These are phyloP conservation scores for Lochmaea crataegi DNA, from an alignment of 2,888 invertebrate species.

Conservation along the genomic window DNA sequence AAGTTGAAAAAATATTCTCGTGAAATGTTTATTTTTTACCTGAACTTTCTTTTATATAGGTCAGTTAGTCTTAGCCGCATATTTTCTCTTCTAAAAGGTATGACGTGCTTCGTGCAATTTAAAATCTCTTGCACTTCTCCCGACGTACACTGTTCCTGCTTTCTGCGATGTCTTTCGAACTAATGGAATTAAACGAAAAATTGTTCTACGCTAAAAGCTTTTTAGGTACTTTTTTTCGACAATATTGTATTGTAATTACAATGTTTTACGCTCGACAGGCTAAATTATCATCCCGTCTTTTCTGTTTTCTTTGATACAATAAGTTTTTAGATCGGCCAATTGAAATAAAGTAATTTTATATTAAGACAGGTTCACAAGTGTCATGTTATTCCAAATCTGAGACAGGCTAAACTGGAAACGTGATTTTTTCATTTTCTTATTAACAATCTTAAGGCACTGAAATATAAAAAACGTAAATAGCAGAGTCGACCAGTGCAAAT, in stretches of 20 bases:
- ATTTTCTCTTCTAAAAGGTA: background rate
- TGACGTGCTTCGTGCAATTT: background rate
- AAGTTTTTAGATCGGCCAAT: no score
- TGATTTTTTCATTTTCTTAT: no score
- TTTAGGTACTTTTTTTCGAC: constrained; percentile 9
- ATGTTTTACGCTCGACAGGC: background rate
- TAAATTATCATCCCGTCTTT: background rate
- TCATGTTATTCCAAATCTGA: no score
- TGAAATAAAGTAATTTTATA: no score
- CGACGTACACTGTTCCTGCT: background rate
- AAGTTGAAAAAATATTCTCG: no score
- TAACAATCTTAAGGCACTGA: no score
- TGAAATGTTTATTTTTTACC: no score
- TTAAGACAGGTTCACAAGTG: no score
- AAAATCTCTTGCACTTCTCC: background rate
- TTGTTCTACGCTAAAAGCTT: constrained; percentile 6
- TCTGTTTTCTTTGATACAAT: background rate
- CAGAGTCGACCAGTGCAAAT: no score
- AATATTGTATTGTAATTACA: constrained; percentile 8
- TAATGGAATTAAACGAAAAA: constrained; percentile 5
- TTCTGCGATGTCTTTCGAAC: background rate
- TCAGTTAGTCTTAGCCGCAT: background rate
- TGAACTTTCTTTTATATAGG: background rate
- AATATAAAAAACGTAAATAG: no score
- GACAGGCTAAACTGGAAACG: no score